Evolutionary conservation across 2,888 invertebrate species (phyloP), one percentile per base, ranked within the genome.

Genomic region (Crematogaster levior): DNA sequence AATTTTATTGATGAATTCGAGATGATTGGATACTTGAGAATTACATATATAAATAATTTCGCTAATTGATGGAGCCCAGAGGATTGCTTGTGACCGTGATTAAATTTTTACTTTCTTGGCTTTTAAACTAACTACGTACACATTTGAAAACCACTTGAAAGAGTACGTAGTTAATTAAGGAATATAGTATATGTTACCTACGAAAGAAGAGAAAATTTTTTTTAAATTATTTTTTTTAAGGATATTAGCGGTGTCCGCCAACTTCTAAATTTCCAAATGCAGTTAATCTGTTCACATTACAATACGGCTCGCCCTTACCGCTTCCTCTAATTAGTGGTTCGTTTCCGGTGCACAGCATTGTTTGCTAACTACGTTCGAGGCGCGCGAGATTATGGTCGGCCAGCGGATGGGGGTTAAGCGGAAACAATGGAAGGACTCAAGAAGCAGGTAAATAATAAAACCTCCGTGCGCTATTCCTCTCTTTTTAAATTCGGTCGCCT

Each of bases 391-490:
- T 66, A 63, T 51, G 43, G 30, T 24, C 34, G 46, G 30, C 3
- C 5, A 21, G 68, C 10, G 43, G 12, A 43, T 12, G 40, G 30
- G 43, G 9, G 27, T 53, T 68, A 43, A 40, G 27, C 58, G 48
- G 40, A 77, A 77, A 79, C 37, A 60, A 66, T 73, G 58, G 81
- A 66, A 66, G 24, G 60, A 73, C 58, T 79, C 66, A 43, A 84
- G 65, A 75, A 80, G 81, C 81, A 77, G 79, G 82, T 88, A 88
- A 86, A 88, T 88, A 86, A 88, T 88, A 85, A n/a, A 85, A 85
- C 43, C 60, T 9, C 10, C 21, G 81, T 82, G 77, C 77, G 81
- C 60, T 18, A 6, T 30, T 56, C 24, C 37, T 70, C 34, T 56
- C 18, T 68, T 53, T 40, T 30, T 56, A 51, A 30, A 79, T 12